These are phyloP conservation scores for Mustela lutreola DNA, from an alignment of 2,113 vertebrate species.

Conservation along the genomic window DNA sequence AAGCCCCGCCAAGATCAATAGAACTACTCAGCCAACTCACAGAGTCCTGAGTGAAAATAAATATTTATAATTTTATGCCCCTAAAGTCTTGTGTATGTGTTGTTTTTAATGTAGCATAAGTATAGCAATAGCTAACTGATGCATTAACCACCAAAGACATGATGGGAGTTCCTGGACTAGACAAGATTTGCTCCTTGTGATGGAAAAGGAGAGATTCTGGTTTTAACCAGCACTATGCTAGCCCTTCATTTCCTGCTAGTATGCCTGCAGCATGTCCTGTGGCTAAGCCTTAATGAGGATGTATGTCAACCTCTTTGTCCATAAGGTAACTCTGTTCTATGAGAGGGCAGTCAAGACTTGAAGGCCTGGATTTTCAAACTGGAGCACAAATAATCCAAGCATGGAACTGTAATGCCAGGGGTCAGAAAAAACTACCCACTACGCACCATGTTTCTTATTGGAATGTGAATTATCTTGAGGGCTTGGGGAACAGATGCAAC, in stretches of 20 bases:
- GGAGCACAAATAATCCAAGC: not conserved
- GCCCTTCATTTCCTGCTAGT: not conserved
- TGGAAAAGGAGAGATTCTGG: constrained; percentile 13
- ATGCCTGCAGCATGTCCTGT: not conserved
- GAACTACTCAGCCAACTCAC: not conserved
- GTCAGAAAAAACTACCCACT: not conserved
- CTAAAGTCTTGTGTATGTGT: not conserved
- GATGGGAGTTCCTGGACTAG: not conserved
- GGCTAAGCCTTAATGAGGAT: not conserved
- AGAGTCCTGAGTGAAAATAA: not conserved
- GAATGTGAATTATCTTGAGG: not conserved
- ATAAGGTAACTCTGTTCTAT: not conserved
- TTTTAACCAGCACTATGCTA: not conserved
- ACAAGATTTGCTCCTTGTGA: not conserved
- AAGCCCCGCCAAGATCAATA: not conserved
- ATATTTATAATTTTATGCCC: not conserved
- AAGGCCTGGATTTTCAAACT: not conserved
- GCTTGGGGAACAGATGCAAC: not conserved
- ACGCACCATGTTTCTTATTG: not conserved
- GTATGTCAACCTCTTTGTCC: not conserved
- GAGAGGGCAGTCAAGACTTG: not conserved
- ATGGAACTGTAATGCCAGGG: too few species aligned
- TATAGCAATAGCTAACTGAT: not conserved
- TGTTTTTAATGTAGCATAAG: not conserved
- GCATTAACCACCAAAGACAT: not conserved